Percentiles rank a stretch among this genome's conserved stretches.
phyloP scores from a whole-genome alignment of 2,888 invertebrate genomes.

The Sinotaia quadrata region DNA sequence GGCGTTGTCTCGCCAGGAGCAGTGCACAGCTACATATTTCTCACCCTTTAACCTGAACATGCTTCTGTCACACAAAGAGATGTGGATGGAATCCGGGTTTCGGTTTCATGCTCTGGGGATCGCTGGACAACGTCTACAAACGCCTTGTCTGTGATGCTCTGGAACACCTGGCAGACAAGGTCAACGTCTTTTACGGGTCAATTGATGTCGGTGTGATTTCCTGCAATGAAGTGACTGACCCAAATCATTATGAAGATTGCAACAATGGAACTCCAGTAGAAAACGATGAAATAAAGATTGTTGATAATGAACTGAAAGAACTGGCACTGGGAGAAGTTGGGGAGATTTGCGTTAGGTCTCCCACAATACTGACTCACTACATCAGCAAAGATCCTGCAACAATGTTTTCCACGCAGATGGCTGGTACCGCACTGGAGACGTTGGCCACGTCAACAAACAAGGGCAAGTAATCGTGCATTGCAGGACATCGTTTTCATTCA shows the following conservation, averaged over 20 bases:
- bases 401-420: conserved; percentile 33
- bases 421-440: conserved; percentile 41
- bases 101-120: too few species aligned
- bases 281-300: conserved; percentile 30
- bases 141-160: too few species aligned
- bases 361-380: conserved; percentile 30
- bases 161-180: too few species aligned
- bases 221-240: conserved; percentile 27
- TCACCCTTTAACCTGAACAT: conserved; percentile 30
- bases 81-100: too few species aligned
- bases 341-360: conserved; percentile 32
- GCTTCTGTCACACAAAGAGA: conserved; percentile 17
- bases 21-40: conserved; percentile 28
- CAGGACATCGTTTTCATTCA: conserved; percentile 36
- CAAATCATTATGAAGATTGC: conserved; percentile 21
- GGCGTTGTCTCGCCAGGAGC: conserved; percentile 31
- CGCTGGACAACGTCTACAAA: too few species aligned
- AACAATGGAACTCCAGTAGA: conserved; percentile 32
- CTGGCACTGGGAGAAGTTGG: conserved; percentile 27
- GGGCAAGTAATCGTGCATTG: conserved; percentile 32
- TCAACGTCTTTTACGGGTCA: too few species aligned
- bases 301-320: conserved; percentile 29
- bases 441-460: conserved; percentile 25
- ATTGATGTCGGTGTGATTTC: too few species aligned
- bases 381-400: conserved; percentile 30